Percentiles rank a stretch among this genome's conserved stretches.
Evolutionary conservation across 1,140 invertebrate species (phyloP).

Genomic region (Triops cancriformis): DNA sequence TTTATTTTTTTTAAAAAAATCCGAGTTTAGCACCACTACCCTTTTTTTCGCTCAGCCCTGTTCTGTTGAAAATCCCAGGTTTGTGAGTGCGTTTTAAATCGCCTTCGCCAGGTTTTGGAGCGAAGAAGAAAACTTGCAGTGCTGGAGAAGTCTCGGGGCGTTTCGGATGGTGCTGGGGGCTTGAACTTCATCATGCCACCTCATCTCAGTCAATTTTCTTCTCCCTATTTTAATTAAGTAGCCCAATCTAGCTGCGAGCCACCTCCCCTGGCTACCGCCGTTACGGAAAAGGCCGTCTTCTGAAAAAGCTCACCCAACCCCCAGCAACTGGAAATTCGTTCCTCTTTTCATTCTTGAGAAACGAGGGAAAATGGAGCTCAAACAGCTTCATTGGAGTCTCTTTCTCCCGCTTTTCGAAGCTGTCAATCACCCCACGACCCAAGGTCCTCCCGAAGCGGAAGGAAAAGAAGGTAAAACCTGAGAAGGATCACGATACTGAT

Average conservation of each 20-base stretch:
- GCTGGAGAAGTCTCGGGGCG: neutral
- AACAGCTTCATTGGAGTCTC: neutral
- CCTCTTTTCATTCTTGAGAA: neutral
- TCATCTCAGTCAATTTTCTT: constrained; percentile 11
- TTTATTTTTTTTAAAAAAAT: neutral
- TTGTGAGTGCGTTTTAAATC: neutral
- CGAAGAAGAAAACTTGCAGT: neutral
- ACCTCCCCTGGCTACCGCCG: constrained; percentile 1
- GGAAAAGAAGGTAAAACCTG: neutral
- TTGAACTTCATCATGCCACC: constrained; percentile 13
- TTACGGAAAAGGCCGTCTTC: neutral
- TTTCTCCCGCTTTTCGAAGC: neutral
- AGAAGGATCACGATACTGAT: neutral
- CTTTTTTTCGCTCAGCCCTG: neutral
- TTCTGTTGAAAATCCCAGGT: neutral
- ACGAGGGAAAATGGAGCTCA: neutral
- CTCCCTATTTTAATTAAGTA: constrained; percentile 11
- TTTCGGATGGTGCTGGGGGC: constrained; percentile 5
- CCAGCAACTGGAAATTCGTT: neutral
- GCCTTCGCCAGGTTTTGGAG: neutral
- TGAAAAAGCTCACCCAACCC: neutral
- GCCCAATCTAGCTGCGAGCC: constrained; percentile 1
- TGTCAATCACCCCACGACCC: neutral
- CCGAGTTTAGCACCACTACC: neutral
- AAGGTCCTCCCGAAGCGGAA: too few relatives aligned